Evolutionary conservation across 2,113 vertebrate species (phyloP).

Genomic region (Pseudopodoces humilis): DNA sequence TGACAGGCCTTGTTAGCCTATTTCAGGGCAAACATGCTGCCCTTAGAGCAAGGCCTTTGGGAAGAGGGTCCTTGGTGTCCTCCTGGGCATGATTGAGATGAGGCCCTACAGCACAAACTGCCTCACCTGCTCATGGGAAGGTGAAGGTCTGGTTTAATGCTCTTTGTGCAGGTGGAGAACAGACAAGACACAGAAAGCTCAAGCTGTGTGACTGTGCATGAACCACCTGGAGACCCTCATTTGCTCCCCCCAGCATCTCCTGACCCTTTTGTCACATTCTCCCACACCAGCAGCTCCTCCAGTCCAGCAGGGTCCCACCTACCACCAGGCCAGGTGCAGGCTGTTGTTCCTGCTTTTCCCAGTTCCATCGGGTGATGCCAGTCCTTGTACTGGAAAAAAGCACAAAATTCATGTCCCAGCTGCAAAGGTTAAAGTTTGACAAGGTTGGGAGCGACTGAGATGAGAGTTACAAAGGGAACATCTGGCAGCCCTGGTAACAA

Average conservation of each 20-base stretch:
- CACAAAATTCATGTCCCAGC: rapidly evolving
- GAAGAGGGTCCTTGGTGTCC: not conserved
- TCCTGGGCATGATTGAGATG: rapidly evolving
- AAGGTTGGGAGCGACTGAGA: rapidly evolving
- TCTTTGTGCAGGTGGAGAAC: not conserved
- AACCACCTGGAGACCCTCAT: not conserved
- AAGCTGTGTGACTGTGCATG: not conserved
- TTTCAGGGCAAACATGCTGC: not conserved
- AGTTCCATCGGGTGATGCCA: not conserved
- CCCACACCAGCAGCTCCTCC: not conserved
- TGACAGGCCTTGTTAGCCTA: not conserved
- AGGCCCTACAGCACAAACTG: not conserved
- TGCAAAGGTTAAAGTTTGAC: not conserved
- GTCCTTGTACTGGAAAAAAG: not conserved
- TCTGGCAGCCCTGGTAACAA: not conserved
- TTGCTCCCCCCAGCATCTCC: not conserved
- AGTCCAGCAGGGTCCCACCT: not conserved
- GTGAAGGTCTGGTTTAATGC: not conserved
- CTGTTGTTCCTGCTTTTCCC: not conserved
- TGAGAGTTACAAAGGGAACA: not conserved
- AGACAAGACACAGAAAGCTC: not conserved
- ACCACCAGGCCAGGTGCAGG: too few relatives aligned
- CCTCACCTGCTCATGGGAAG: rapidly evolving
- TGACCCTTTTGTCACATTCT: not conserved
- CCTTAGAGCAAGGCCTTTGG: not conserved